These are phyloP conservation scores for Drosophila emarginata DNA, from an alignment of 2,888 invertebrate genomes.

Conservation along the genomic window DNA sequence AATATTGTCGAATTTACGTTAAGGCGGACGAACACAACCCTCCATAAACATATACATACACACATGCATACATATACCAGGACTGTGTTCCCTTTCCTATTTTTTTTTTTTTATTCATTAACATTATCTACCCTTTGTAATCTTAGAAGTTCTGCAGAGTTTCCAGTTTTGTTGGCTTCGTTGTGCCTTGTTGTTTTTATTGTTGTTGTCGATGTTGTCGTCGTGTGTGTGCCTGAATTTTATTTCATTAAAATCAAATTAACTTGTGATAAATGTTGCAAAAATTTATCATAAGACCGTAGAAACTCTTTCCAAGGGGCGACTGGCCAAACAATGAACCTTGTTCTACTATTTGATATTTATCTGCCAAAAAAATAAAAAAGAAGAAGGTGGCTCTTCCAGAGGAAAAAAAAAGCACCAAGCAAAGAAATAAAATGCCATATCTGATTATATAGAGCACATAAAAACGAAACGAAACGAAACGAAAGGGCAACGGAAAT, in stretches of 20 bases:
- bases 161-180: conserved; percentile 54
- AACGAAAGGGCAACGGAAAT: conserved; percentile 49
- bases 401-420: conserved; percentile 9
- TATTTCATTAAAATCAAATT: conserved; percentile 77
- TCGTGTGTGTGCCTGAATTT: conserved; percentile 47
- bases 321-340: conserved; percentile 61
- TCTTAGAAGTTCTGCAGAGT: conserved; percentile 53
- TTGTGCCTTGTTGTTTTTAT: conserved; percentile 23
- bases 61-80: background rate
- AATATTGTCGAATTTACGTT: conserved; percentile 69
- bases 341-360: conserved; percentile 72
- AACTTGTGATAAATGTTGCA: conserved; percentile 75
- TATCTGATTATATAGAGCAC: conserved; percentile 73
- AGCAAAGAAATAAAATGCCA: conserved; percentile 66
- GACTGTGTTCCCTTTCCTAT: background rate
- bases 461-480: conserved; percentile 35
- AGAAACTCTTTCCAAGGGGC: conserved; percentile 19
- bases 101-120: conserved; percentile 56
- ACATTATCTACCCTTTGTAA: conserved; percentile 74
- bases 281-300: conserved; percentile 61
- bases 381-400: background rate
- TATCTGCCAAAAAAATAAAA: conserved; percentile 52
- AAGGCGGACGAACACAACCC: conserved; percentile 28
- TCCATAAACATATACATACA: conserved; percentile 17
- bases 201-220: conserved; percentile 3